Evolutionary conservation across 1,140 invertebrate genomes (phyloP).

Genomic region (Cydia fagiglandana): DNA sequence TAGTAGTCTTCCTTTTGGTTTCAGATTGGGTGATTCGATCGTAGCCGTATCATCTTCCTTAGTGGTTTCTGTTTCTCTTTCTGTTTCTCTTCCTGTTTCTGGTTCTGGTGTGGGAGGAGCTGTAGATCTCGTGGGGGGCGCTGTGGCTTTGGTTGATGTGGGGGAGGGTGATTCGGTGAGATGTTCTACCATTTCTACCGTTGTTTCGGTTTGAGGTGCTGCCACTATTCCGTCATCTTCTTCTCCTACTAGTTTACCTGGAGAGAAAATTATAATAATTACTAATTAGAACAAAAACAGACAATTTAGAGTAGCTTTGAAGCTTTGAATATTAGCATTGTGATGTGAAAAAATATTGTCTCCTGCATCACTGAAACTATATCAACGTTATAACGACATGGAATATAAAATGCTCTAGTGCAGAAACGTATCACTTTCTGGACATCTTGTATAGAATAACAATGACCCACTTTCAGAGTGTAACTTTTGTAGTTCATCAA

Average conservation of each 20-base stretch:
- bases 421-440: too few relatives aligned
- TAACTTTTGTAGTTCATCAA: neutral
- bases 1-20: constrained; percentile 65
- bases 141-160: neutral
- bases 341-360: too few relatives aligned
- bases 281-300: too few relatives aligned
- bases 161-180: constrained; percentile 42
- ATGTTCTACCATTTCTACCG: constrained; percentile 33
- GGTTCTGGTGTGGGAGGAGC: constrained; percentile 33
- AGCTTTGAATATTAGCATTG: too few relatives aligned
- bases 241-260: constrained; percentile 65
- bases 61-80: neutral
- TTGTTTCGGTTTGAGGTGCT: constrained; percentile 27
- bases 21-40: constrained; percentile 33
- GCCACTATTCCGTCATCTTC: constrained; percentile 56
- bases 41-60: constrained; percentile 36
- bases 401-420: too few relatives aligned
- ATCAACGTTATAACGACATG: too few relatives aligned
- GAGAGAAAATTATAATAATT: constrained; percentile 36
- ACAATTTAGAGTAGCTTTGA: too few relatives aligned
- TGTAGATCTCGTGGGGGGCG: constrained; percentile 37
- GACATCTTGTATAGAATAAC: too few relatives aligned
- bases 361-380: too few relatives aligned
- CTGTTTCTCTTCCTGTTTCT: neutral
- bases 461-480: too few relatives aligned